Base-by-base conservation (phyloP, 2,113 vertebrate genomes). In the Thamnaconus septentrionalis region DNA sequence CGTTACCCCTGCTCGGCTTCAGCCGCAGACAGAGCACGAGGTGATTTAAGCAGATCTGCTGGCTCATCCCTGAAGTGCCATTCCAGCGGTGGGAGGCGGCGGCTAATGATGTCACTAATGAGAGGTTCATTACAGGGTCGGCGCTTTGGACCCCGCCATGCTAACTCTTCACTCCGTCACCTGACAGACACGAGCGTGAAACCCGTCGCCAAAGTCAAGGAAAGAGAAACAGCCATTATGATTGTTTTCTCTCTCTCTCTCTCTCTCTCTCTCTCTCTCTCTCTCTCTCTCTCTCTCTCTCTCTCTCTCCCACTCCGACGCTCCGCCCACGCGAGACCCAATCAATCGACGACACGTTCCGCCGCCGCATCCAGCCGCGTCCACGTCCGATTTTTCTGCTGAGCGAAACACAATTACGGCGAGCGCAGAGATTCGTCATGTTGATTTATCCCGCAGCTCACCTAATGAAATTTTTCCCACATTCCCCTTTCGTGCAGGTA, bases 381-480 rank as follows among this genome's bases (percentile, higher is more conserved):
- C 53, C 39, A 31, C 8, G 42, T 74, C 69, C 64, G 18, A 61
- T 66, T 82, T 31, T 89, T 90, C 73, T 85, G 79, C 80, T 79
- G 79, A 75, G 80, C 61, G 57, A 80, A 90, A 91, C 83, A 85
- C 88, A 90, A 89, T 90, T 87, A 86, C 71, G 73, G 69, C 41
- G 51, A 81, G 63, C 66, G 1, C 58, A 68, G 69, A 83, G 72
- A 86, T 92, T 89, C 59, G 71, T 91, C 88, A 87, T 71, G 68
- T 79, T 88, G 85, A 92, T 91, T 90, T 81, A 90, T 90, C 78
- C 75, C 56, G 8, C 63, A 48, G 45, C 63, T 82, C 79, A 78
- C 75, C 67, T 85, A 83, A 90, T 90, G 85, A 84, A 88, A 86
- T 90, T 85, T 88, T 65, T 31, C 18, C 64, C 78, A 78, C 80